Base-by-base conservation (phyloP, 2,113 vertebrate species). In the Barnardius zonarius region DNA sequence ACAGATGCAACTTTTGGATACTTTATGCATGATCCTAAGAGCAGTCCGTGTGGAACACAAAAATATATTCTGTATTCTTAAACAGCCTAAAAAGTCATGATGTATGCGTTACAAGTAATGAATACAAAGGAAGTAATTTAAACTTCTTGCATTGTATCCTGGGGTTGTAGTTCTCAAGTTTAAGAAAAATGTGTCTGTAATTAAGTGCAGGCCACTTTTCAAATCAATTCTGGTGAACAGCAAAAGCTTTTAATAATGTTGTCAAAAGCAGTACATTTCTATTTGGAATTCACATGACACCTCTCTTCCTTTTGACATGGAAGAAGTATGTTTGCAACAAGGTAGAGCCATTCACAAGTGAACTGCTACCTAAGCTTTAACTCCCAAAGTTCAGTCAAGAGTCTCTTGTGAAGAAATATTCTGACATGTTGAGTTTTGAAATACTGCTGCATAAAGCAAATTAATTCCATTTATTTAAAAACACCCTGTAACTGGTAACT, bases 401-500 rank as follows among this genome's bases (percentile, higher is more conserved):
- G 44, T 80, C 62, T 82, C 39, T 69, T 86, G 37, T 64, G 51
- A 75, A 83, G 79, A 61, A 88, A 61, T 59, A 59, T 7, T 79
- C 49, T 39, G 16, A 78, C 72, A 67, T 83, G 68, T 70, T 13
- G 93, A 61, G 41, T 92, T 92, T 46, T 55, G 51, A 86, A 92
- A 63, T 80, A 72, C 46, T 83, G 78, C 46, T 61, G 35, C 68
- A 28, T 62, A 80, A 80, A 86, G 63, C 46, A 96, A 85, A 77
- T 83, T 5, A 79, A 70, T 88, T 91, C 86, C 7, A n/a, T 37
- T 79, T 76, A 49, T 39, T 88, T 33, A 83, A 90, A 46, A 80
- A 93, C 70, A 24, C 83, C 39, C 44, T 80, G 76, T 79, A 75
- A 92, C 85, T 84, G 73, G 16, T 93, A 90, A 59, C 88, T 88